A percentile compares a stretch with the other conserved stretches of the same genome.
These are phyloP conservation scores for Syndactyla subalaris DNA, from an alignment of 2,797 vertebrate species.

Conservation along the genomic window DNA sequence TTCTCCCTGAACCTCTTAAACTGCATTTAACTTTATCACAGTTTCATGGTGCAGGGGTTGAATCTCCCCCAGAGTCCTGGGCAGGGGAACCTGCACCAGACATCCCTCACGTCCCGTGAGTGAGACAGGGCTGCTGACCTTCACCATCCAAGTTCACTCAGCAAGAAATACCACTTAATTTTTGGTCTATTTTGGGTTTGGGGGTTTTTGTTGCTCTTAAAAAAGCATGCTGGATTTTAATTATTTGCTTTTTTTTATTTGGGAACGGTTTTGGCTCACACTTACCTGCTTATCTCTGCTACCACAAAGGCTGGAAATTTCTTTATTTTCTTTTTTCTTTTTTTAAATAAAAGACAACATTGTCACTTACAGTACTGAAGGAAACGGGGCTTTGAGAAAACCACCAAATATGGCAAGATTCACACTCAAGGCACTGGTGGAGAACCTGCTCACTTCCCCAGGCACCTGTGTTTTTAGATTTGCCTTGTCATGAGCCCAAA, in stretches of 20 bases:
- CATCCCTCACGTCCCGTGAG: neutral
- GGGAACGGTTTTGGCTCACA: neutral
- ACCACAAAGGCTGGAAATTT: constrained; percentile 45
- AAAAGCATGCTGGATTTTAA: neutral
- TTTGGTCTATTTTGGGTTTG: neutral
- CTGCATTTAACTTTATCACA: neutral
- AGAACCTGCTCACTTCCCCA: neutral
- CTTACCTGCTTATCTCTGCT: constrained; percentile 31
- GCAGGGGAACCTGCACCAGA: neutral
- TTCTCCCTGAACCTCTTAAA: neutral
- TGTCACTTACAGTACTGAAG: constrained; percentile 14
- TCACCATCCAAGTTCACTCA: fast-evolving
- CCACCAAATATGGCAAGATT: neutral
- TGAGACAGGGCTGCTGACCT: neutral
- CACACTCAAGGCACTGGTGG: fast-evolving
- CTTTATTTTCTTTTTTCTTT: neutral
- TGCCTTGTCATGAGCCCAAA: neutral
- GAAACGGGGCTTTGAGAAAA: neutral
- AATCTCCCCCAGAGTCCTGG: neutral
- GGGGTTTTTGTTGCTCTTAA: neutral
- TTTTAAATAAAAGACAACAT: neutral
- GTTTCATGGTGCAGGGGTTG: neutral
- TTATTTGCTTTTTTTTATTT: neutral
- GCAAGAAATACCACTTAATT: neutral
- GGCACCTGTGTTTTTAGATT: neutral